A percentile compares a stretch with the other conserved stretches of the same genome.
phyloP scores from a whole-genome alignment of 2,113 vertebrate genomes.

The Oriolus oriolus region DNA sequence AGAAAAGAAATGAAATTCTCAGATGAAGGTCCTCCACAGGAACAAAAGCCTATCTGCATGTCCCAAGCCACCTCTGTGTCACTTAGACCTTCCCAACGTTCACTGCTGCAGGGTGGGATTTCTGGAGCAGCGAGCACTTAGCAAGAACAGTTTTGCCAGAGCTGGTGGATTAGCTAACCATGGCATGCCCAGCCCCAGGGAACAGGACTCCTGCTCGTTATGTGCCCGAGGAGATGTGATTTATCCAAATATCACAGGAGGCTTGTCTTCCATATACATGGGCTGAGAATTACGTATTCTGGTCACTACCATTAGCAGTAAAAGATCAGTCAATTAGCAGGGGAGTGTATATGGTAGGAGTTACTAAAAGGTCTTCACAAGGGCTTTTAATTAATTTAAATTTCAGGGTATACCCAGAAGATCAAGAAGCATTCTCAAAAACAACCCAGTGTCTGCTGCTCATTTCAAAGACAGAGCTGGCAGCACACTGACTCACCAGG shows the following conservation, averaged over 20 bases:
- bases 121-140: slow-evolving; percentile 46
- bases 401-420: slow-evolving; percentile 14
- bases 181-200: slow-evolving; percentile 42
- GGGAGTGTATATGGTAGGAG: background rate
- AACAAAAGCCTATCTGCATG: slow-evolving; percentile 56
- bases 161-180: slow-evolving; percentile 52
- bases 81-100: slow-evolving; percentile 38
- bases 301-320: background rate
- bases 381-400: slow-evolving; percentile 26
- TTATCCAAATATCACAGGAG: slow-evolving; percentile 40
- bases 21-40: slow-evolving; percentile 25
- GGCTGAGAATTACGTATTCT: background rate
- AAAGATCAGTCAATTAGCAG: slow-evolving; percentile 36
- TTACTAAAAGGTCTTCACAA: slow-evolving; percentile 2
- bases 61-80: slow-evolving; percentile 5
- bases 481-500: background rate
- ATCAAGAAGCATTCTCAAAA: background rate
- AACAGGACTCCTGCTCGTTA: background rate
- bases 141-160: background rate
- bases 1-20: background rate
- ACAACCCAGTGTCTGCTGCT: background rate
- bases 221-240: slow-evolving; percentile 43
- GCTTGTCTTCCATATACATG: slow-evolving; percentile 9
- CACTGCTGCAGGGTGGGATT: slow-evolving; percentile 8
- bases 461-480: background rate